Evolutionary conservation across 37 sponge, comb jelly and placozoan species (phyloP).

Genomic region (Eunapius fragilis): DNA sequence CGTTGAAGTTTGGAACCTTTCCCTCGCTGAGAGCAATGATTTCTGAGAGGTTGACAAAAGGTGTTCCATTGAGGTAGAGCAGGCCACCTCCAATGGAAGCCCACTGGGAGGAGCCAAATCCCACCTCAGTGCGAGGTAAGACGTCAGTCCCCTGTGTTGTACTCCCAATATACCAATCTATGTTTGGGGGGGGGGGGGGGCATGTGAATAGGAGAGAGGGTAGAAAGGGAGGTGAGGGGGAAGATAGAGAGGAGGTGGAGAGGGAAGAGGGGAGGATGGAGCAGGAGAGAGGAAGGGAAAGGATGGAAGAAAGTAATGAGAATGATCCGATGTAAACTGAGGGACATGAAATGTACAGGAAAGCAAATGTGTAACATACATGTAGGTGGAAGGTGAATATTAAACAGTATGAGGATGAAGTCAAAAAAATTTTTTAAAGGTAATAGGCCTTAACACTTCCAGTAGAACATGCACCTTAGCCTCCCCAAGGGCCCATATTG

Average conservation of each 20-base stretch:
- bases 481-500: not conserved
- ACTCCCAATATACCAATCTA: constrained; percentile 84
- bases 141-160: constrained; percentile 34
- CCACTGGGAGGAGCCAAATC: constrained; percentile 12
- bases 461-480: not conserved
- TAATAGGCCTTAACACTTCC: no score
- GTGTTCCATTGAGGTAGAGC: constrained; percentile 36
- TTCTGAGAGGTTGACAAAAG: constrained; percentile 72
- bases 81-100: constrained; percentile 50
- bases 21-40: constrained; percentile 73
- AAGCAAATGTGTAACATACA: no score
- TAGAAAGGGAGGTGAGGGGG: not conserved
- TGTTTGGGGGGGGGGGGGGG: constrained; percentile 9
- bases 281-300: not conserved
- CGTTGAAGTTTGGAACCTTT: constrained; percentile 11
- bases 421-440: not conserved
- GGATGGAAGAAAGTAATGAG: not conserved
- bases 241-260: not conserved
- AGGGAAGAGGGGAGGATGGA: not conserved
- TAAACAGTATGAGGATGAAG: not conserved
- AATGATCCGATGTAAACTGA: not conserved
- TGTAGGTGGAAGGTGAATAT: not conserved
- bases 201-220: not conserved
- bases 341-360: not conserved
- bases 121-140: constrained; percentile 65